Percentiles rank a stretch among this genome's conserved stretches.
Conservation (phyloP, 2,113 vertebrate genomes). For the Jaculus jaculus region DNA sequence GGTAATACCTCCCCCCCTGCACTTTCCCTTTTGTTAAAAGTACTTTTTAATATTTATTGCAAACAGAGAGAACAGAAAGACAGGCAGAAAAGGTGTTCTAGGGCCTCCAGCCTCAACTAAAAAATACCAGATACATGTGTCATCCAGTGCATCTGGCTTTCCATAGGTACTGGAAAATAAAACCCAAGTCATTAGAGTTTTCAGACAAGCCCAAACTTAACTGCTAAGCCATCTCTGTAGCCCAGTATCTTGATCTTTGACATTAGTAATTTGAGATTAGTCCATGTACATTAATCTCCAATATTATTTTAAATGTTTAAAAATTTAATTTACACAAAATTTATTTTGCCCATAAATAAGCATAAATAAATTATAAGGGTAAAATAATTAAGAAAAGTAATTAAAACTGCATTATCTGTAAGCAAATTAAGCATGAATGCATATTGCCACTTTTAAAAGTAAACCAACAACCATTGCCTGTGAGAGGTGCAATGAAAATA, state of each 20-base stretch:
- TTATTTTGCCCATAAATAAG: slow-evolving; percentile 33
- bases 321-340: slow-evolving; percentile 39
- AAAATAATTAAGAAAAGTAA: neutral
- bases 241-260: neutral
- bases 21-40: no score
- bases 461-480: neutral
- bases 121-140: no score
- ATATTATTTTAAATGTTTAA: slow-evolving; percentile 38
- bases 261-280: neutral
- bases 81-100: no score
- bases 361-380: neutral
- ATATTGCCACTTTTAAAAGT: neutral
- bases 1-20: no score
- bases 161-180: no score
- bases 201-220: no score
- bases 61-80: no score
- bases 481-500: slow-evolving; percentile 20
- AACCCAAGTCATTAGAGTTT: no score
- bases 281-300: neutral
- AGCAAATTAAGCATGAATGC: slow-evolving; percentile 1
- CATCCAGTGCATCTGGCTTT: no score
- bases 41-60: no score
- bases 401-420: neutral
- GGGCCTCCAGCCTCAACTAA: no score
- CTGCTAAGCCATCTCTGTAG: no score